A percentile compares a stretch with the other conserved stretches of the same genome.
phyloP scores from a whole-genome alignment of 2,797 vertebrate genomes.

The Dromococcyx pavoninus region DNA sequence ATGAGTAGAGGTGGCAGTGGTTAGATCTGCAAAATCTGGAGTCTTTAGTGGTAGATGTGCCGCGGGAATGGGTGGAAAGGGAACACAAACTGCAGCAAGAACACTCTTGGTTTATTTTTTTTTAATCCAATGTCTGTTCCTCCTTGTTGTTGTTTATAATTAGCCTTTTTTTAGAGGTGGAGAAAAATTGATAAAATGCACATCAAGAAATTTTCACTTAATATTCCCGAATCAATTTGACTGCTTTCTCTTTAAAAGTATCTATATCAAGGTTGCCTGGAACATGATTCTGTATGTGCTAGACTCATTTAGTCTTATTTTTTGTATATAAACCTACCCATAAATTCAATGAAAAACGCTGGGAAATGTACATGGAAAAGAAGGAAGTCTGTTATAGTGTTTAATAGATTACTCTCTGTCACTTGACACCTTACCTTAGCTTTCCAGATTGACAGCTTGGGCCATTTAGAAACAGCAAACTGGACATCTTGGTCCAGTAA shows the following conservation, averaged over 20 bases:
- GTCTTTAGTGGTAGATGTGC: not conserved
- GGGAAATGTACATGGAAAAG: not conserved
- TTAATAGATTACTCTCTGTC: not conserved
- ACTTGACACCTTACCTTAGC: not conserved
- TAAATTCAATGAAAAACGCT: not conserved
- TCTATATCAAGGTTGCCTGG: not conserved
- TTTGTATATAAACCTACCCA: not conserved
- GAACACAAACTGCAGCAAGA: not conserved
- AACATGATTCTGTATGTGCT: not conserved
- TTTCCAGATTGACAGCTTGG: not conserved
- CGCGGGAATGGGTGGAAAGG: not conserved
- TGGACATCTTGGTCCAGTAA: not conserved
- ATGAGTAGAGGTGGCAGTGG: not conserved
- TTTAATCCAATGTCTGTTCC: not conserved
- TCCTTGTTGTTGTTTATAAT: not conserved
- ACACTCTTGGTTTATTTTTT: not conserved
- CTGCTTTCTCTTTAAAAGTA: not conserved
- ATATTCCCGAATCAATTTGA: not conserved
- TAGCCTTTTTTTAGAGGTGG: rapidly evolving
- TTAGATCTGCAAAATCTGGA: constrained; percentile 1
- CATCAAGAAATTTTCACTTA: not conserved
- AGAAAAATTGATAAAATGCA: not conserved
- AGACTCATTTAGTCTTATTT: not conserved
- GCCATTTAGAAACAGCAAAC: too few relatives aligned
- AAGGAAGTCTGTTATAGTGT: not conserved